Evolutionary conservation across 1,140 invertebrate species (phyloP), one percentile per base, ranked within the genome.

Genomic region (Camponotus vicinus): DNA sequence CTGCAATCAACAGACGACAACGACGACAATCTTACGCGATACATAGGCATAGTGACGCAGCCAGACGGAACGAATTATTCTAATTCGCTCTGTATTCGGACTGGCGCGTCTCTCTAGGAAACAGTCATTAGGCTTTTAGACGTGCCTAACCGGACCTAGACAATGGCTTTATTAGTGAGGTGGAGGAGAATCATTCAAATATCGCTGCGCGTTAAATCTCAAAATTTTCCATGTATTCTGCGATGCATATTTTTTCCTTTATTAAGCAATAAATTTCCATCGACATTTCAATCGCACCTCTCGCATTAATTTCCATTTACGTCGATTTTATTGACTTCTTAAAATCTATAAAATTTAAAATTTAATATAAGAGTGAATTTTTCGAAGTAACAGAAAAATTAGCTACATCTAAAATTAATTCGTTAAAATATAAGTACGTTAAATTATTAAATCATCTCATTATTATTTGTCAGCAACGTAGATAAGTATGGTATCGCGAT

Each of bases 61-160:
- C 91, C 92, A 93, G 92, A 93, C 92, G 91, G 90, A 93, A 93
- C 93, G 92, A 94, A 94, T 94, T 93, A 93, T 94, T 94, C 93
- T 93, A 94, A 94, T 93, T 92, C 87, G 92, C 91, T 87, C 86
- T 86, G 90, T 91, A 93, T 92, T 92, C 90, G 91, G 92, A 90
- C 92, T 85, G 91, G 89, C 88, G 86, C 87, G 91, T 92, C 91
- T 92, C 92, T 92, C 92, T 92, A 93, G 93, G 91, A 93, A 93
- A 89, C 91, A 91, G 89, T 90, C 80, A 93, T 93, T 93, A 93
- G 89, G 78, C 87, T 87, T 73, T 90, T 88, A 92, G 88, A 92
- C 89, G 89, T 91, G 87, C 73, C 92, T 90, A 89, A 91, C 84
- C 91, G 86, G 91, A 92, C 91, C 91, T 93, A 90, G 91, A 90